A percentile compares a stretch with the other conserved stretches of the same genome.
These are phyloP conservation scores for Drosophila chauvacae DNA, from an alignment of 1,140 invertebrate species.

Conservation along the genomic window DNA sequence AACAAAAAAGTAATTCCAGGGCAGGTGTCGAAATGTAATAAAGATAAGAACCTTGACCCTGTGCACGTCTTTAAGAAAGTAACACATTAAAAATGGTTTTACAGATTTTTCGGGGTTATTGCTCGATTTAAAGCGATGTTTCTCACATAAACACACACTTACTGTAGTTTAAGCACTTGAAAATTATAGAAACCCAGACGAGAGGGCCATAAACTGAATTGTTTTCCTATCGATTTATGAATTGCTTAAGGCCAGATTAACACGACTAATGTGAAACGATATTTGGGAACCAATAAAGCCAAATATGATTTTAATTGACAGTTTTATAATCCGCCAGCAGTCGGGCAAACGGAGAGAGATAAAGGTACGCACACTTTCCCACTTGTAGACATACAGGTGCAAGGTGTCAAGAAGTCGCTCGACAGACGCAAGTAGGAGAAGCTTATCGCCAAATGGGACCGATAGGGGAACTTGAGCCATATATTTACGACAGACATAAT, in stretches of 20 bases:
- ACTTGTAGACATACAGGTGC: slow-evolving; percentile 15
- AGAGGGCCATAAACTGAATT: slow-evolving; percentile 35
- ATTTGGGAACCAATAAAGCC: slow-evolving; percentile 23
- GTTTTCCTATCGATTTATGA: slow-evolving; percentile 22
- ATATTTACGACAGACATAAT: slow-evolving; percentile 37
- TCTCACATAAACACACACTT: neutral
- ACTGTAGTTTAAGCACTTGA: neutral
- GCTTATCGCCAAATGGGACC: slow-evolving; percentile 31
- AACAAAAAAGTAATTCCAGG: slow-evolving; percentile 8
- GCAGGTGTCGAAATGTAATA: slow-evolving; percentile 33
- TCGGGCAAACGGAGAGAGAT: slow-evolving; percentile 10
- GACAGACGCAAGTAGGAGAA: slow-evolving; percentile 29
- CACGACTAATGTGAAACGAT: slow-evolving; percentile 9
- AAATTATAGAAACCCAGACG: neutral
- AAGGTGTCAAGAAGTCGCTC: slow-evolving; percentile 25
- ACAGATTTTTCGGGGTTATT: slow-evolving; percentile 5
- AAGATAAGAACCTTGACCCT: slow-evolving; percentile 26
- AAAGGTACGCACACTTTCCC: slow-evolving; percentile 1
- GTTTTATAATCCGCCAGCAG: slow-evolving; percentile 53
- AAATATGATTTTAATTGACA: slow-evolving; percentile 77
- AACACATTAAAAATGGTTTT: slow-evolving; percentile 4
- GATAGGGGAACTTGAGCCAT: slow-evolving; percentile 38
- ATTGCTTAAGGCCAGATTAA: slow-evolving; percentile 33
- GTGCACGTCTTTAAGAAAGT: slow-evolving; percentile 4
- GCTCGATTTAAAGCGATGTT: neutral